Evolutionary conservation across 1,140 invertebrate genomes (phyloP), one percentile per base, ranked within the genome.

Genomic region (Microvelia longipes): DNA sequence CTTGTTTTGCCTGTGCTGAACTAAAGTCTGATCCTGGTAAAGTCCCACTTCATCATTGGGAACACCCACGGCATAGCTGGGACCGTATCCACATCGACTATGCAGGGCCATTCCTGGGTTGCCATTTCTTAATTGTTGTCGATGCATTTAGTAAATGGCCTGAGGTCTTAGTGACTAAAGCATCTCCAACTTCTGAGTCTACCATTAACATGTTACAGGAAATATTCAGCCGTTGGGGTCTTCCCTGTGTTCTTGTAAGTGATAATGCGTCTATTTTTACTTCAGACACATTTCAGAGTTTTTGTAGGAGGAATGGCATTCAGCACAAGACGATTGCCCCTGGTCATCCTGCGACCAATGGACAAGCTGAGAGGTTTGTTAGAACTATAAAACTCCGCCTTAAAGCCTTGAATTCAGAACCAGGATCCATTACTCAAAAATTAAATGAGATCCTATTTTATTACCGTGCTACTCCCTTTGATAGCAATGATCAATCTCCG

Each of bases 111-210:
- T 76, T 77, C 66, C 65, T 71, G 19, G 70, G 71, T 35, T 70
- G 75, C 65, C 75, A 74, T 69, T 83, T 80, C 71, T 69, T 83
- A 13, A 75, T 83, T 14, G 67, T 81, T 0, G 75, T 80, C 0
- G 82, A 84, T 74, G 75, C 75, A 28, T 71, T 71, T 66, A 75
- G 76, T 60, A 65, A 76, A 73, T 78, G 73, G 72, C 67, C 70
- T 35, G 65, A 71, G 64, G 62, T 70, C 14, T 28, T 1, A 13
- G 29, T 68, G 1, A 1, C 19, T 11, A 27, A 29, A 27, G 24
- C 63, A 28, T 67, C 70, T 14, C 70, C 73, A 11, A 69, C 69
- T n/a, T 50, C 66, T 11, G 19, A 62, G 14, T 68, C 63, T 26
- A 72, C 69, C 19, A 72, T 68, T 2, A 25, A 67, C 2, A n/a